Conservation (phyloP, 1,140 invertebrate genomes). For the Cyclina sinensis region DNA sequence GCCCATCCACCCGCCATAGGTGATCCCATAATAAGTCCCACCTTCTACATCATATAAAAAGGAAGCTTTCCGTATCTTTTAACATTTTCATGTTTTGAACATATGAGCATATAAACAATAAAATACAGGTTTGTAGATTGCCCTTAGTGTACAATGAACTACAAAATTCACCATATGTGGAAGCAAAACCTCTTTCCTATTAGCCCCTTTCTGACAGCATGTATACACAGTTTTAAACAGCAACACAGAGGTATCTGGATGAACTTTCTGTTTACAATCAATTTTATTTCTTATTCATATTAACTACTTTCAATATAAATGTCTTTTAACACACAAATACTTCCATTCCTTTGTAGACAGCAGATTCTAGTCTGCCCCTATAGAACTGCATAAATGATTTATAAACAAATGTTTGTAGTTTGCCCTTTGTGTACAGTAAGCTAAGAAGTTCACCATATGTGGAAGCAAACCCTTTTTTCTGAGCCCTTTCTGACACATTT, state of each 20-base stretch:
- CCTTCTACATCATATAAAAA: too few relatives aligned
- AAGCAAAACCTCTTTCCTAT: constrained; percentile 31
- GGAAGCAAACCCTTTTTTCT: constrained; percentile 38
- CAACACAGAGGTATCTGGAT: constrained; percentile 9
- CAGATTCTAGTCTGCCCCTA: neutral
- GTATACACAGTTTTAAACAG: neutral
- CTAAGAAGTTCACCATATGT: constrained; percentile 32
- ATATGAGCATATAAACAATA: too few relatives aligned
- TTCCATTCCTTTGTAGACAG: too few relatives aligned
- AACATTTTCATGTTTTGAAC: too few relatives aligned
- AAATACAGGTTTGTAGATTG: too few relatives aligned
- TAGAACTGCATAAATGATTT: neutral
- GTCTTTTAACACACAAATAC: too few relatives aligned
- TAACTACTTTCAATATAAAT: neutral
- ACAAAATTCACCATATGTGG: constrained; percentile 46
- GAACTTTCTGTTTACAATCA: too few relatives aligned
- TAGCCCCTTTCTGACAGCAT: constrained; percentile 16
- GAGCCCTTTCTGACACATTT: constrained; percentile 7
- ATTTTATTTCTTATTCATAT: too few relatives aligned
- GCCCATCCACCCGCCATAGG: too few relatives aligned
- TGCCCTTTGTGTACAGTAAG: constrained; percentile 45
- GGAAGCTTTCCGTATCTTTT: too few relatives aligned
- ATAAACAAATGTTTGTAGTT: too few relatives aligned
- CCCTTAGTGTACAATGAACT: constrained; percentile 26
- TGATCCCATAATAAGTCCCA: too few relatives aligned